These are phyloP conservation scores for Conopomorpha cramerella DNA, from an alignment of 1,140 invertebrate species.

Conservation along the genomic window DNA sequence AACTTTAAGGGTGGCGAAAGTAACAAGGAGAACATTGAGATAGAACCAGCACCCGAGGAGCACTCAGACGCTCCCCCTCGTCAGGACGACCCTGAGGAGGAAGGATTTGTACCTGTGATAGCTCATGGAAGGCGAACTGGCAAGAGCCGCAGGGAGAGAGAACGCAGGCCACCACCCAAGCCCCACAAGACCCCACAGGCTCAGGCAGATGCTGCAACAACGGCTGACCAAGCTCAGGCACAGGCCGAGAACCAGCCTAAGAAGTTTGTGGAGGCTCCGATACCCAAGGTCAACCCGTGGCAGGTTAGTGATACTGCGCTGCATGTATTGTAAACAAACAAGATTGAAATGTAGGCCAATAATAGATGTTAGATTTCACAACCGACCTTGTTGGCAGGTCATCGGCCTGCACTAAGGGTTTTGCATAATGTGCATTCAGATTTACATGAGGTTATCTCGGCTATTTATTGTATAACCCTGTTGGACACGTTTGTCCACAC, in stretches of 20 bases:
- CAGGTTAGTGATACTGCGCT: constrained; percentile 36
- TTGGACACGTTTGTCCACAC: no score
- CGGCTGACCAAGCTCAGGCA: constrained; percentile 4
- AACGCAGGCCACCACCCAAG: constrained; percentile 32
- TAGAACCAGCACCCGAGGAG: constrained; percentile 20
- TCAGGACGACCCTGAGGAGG: constrained; percentile 41
- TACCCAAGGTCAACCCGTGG: constrained; percentile 67
- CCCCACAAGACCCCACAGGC: constrained; percentile 27
- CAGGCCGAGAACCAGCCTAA: constrained; percentile 38
- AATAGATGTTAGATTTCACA: no score
- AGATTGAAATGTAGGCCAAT: no score
- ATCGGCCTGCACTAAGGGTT: no score
- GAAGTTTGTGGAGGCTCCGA: constrained; percentile 65
- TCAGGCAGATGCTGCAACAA: constrained; percentile 13
- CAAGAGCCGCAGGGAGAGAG: constrained; percentile 33
- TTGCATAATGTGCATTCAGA: no score
- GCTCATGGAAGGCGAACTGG: constrained; percentile 37
- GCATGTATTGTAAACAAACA: constrained; percentile 13
- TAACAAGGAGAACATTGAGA: constrained; percentile 55
- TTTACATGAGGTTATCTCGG: no score
- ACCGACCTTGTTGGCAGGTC: no score
- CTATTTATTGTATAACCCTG: no score
- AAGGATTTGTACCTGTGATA: constrained; percentile 55
- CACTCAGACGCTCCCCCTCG: constrained; percentile 25
- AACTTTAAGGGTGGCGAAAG: constrained; percentile 42